Conservation (phyloP, 1,140 invertebrate species). For the Drosophila sp. region DNA sequence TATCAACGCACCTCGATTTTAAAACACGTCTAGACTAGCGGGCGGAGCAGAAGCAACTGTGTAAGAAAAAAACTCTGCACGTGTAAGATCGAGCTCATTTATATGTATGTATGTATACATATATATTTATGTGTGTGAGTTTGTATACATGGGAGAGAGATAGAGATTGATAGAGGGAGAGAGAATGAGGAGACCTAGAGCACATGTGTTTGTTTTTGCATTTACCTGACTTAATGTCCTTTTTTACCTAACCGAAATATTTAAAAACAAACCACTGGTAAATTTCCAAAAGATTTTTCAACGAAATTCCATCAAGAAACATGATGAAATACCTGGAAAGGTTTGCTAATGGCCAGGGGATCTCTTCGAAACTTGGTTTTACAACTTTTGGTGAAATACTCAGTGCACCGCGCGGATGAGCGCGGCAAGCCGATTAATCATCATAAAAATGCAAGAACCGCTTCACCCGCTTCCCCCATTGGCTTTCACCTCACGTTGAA, state of each 20-base stretch:
- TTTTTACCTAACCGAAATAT: slow-evolving; percentile 50
- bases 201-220: slow-evolving; percentile 24
- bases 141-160: not conserved
- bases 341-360: slow-evolving; percentile 20
- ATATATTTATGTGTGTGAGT: not conserved
- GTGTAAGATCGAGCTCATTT: not conserved
- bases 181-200: slow-evolving; percentile 14
- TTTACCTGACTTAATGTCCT: slow-evolving; percentile 47
- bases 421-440: slow-evolving; percentile 34
- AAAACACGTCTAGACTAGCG: slow-evolving; percentile 72
- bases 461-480: slow-evolving; percentile 18
- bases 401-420: not conserved
- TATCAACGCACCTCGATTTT: slow-evolving; percentile 71
- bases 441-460: slow-evolving; percentile 30
- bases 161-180: slow-evolving; percentile 17
- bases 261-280: slow-evolving; percentile 27
- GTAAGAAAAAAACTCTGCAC: slow-evolving; percentile 16
- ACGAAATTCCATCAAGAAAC: not conserved
- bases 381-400: slow-evolving; percentile 37
- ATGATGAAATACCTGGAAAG: slow-evolving; percentile 43
- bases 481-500: not conserved
- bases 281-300: slow-evolving; percentile 32
- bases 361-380: slow-evolving; percentile 12
- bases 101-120: not conserved
- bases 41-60: slow-evolving; percentile 61